Evolutionary conservation across 1,140 invertebrate species (phyloP).

Genomic region (Orussus abietinus): DNA sequence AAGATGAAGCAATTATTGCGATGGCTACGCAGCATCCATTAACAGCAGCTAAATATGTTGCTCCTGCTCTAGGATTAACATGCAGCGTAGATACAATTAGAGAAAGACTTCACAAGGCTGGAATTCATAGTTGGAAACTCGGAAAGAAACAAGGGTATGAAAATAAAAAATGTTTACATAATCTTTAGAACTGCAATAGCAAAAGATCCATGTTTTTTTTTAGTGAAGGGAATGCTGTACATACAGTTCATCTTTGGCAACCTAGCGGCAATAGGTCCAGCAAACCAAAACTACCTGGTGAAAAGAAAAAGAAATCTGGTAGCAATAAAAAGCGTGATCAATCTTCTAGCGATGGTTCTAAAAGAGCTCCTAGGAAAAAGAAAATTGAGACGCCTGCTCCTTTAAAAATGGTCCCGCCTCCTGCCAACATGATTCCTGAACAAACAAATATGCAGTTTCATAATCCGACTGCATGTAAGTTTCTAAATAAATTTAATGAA

Average conservation of each 20-base stretch:
- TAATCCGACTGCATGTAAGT: slow-evolving; percentile 24
- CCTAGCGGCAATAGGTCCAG: slow-evolving; percentile 49
- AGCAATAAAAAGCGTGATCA: slow-evolving; percentile 26
- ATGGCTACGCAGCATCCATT: slow-evolving; percentile 49
- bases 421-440: slow-evolving; percentile 28
- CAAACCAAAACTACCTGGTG: slow-evolving; percentile 35
- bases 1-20: slow-evolving; percentile 48
- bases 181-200: not conserved
- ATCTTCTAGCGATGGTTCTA: slow-evolving; percentile 2
- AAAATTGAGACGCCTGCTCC: slow-evolving; percentile 15
- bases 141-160: slow-evolving; percentile 48
- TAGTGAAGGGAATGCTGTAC: slow-evolving; percentile 47
- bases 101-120: slow-evolving; percentile 49
- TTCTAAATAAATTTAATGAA: not conserved
- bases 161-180: slow-evolving; percentile 4
- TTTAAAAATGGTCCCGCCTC: slow-evolving; percentile 20
- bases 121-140: slow-evolving; percentile 52
- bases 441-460: slow-evolving; percentile 30
- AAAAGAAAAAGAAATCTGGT: slow-evolving; percentile 33
- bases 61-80: slow-evolving; percentile 46
- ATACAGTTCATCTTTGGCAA: slow-evolving; percentile 50
- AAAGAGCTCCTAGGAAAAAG: slow-evolving; percentile 21
- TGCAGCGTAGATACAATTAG: slow-evolving; percentile 50
- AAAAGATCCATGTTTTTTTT: slow-evolving; percentile 9
- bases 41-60: slow-evolving; percentile 49